Percentiles rank a stretch among this genome's conserved stretches.
Conservation (phyloP, 2,113 vertebrate species). For the Misgurnus anguillicaudatus region DNA sequence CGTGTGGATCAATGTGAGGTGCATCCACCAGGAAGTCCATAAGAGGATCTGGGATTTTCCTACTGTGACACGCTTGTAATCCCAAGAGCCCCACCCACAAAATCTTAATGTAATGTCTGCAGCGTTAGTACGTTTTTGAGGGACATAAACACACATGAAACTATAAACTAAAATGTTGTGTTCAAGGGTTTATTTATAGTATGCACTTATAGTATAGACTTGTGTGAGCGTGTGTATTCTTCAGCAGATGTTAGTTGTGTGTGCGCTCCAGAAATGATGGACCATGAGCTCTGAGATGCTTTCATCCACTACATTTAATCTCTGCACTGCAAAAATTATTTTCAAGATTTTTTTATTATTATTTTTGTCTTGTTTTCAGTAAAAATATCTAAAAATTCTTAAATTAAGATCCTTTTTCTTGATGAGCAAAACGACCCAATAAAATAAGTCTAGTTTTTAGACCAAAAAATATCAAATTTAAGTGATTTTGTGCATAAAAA, state of each 20-base stretch:
- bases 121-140: too few species aligned
- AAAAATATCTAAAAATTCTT: too few species aligned
- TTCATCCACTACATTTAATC: slow-evolving; percentile 28
- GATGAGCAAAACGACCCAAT: too few species aligned
- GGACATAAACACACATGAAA: too few species aligned
- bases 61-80: not conserved
- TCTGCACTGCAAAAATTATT: slow-evolving; percentile 7
- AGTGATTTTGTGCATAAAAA: too few species aligned
- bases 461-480: too few species aligned
- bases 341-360: not conserved
- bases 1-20: not conserved
- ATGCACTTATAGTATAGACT: too few species aligned
- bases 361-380: not conserved
- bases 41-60: slow-evolving; percentile 15
- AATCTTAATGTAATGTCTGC: not conserved
- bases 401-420: too few species aligned
- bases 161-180: too few species aligned
- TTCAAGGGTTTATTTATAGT: too few species aligned
- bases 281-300: slow-evolving; percentile 12
- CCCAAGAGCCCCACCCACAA: not conserved
- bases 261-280: slow-evolving; percentile 7
- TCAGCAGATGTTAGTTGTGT: slow-evolving; percentile 6
- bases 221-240: not conserved
- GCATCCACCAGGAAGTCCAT: not conserved
- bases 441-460: too few species aligned